Conservation (phyloP, 2,113 vertebrate species). For the Tragelaphus imberbis region DNA sequence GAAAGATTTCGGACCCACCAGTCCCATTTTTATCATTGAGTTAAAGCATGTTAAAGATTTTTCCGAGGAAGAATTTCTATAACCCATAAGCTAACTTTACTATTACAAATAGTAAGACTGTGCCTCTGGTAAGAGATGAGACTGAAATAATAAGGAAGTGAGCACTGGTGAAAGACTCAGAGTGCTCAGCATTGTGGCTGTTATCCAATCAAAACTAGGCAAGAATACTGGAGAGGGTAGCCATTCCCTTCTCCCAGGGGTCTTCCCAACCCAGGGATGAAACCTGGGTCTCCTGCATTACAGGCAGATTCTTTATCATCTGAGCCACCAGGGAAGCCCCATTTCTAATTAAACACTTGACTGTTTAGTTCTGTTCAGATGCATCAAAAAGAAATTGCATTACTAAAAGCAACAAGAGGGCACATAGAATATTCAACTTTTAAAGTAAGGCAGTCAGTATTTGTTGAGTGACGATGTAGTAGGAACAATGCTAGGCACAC, state of each 20-base stretch:
- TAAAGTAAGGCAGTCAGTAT: neutral
- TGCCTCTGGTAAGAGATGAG: neutral
- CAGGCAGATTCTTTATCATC: neutral
- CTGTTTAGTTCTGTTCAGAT: neutral
- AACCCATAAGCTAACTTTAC: neutral
- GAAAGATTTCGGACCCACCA: neutral
- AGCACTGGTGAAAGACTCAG: neutral
- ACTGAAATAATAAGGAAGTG: neutral
- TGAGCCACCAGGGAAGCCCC: neutral
- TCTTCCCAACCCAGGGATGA: neutral
- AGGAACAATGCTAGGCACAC: neutral
- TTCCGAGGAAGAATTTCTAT: neutral
- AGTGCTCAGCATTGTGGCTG: neutral
- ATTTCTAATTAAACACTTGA: neutral
- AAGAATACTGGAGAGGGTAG: neutral
- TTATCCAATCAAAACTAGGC: neutral
- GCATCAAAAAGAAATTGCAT: neutral
- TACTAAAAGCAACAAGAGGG: neutral
- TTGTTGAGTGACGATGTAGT: neutral
- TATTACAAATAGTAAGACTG: neutral
- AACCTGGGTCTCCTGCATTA: neutral
- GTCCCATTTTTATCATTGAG: neutral
- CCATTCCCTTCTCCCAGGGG: neutral
- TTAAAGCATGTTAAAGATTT: neutral
- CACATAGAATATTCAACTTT: neutral